A percentile compares a stretch with the other conserved stretches of the same genome.
These are phyloP conservation scores for Brachionus koreanus DNA, from an alignment of 1,140 invertebrate species.

Conservation along the genomic window DNA sequence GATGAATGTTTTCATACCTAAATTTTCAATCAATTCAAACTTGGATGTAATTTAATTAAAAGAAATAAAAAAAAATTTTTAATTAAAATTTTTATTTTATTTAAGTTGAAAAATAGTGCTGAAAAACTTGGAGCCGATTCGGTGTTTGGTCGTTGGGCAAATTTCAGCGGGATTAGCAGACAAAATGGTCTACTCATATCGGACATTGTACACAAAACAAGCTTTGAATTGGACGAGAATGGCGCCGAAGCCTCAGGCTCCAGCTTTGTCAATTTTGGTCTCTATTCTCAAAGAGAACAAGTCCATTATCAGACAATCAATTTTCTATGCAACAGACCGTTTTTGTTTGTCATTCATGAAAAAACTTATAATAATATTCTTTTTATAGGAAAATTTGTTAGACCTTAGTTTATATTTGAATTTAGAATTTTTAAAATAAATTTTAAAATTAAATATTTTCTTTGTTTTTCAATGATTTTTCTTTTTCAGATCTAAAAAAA, in stretches of 20 bases:
- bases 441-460: too few relatives aligned
- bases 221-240: constrained; percentile 62
- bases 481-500: too few relatives aligned
- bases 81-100: background rate
- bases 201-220: constrained; percentile 59
- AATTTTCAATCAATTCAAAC: constrained; percentile 49
- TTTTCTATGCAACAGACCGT: constrained; percentile 8
- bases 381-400: constrained; percentile 3
- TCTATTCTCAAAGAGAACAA: background rate
- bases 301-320: constrained; percentile 9
- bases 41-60: constrained; percentile 34
- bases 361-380: constrained; percentile 15
- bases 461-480: too few relatives aligned
- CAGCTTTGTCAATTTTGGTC: constrained; percentile 47
- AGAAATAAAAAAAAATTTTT: background rate
- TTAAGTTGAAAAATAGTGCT: background rate
- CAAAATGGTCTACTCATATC: constrained; percentile 48
- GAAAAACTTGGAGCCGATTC: background rate
- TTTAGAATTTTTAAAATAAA: too few relatives aligned
- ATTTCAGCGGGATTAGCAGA: constrained; percentile 49
- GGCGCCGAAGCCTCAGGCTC: constrained; percentile 58
- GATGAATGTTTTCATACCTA: constrained; percentile 50
- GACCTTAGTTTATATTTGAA: background rate
- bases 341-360: constrained; percentile 34
- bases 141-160: background rate